Percentiles rank a stretch among this genome's conserved stretches.
Conservation (phyloP, 2,888 invertebrate genomes). For the Nymphalis urticae region DNA sequence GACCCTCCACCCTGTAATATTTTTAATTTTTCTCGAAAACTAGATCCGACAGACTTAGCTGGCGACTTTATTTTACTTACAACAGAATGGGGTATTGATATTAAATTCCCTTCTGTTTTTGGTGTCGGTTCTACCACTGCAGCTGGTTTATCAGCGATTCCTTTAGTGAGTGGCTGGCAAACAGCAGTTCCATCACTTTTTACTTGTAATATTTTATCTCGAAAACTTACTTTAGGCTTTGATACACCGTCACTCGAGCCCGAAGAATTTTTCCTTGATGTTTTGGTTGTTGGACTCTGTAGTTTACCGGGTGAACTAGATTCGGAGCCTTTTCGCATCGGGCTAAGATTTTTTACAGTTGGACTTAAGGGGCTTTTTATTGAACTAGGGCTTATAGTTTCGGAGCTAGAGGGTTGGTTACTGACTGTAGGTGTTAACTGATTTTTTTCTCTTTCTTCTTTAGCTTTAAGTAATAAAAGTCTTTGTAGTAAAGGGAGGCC, state of each 20-base stretch:
- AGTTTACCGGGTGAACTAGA: conserved; percentile 77
- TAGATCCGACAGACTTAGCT: conserved; percentile 73
- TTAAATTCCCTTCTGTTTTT: conserved; percentile 72
- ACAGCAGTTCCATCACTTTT: conserved; percentile 78
- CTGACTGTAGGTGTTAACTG: conserved; percentile 69
- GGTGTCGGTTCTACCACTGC: conserved; percentile 73
- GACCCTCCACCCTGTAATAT: conserved; percentile 64
- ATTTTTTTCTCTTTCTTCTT: conserved; percentile 84
- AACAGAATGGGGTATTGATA: conserved; percentile 78
- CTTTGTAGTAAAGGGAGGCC: conserved; percentile 88
- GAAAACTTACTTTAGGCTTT: conserved; percentile 83
- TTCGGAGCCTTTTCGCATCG: conserved; percentile 75
- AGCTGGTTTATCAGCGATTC: conserved; percentile 68
- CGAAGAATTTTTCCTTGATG: conserved; percentile 75
- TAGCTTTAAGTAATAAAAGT: conserved; percentile 87
- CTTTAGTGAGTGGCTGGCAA: conserved; percentile 71
- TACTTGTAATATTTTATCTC: conserved; percentile 82
- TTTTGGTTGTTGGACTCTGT: conserved; percentile 73
- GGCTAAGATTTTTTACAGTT: conserved; percentile 74
- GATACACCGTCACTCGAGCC: conserved; percentile 71
- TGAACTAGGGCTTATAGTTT: conserved; percentile 77
- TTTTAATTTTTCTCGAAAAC: conserved; percentile 77
- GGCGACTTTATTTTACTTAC: conserved; percentile 80
- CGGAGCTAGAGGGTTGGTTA: conserved; percentile 77
- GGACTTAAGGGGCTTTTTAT: conserved; percentile 78